Conservation (phyloP, 2,797 vertebrate genomes). For the Sparus aurata region DNA sequence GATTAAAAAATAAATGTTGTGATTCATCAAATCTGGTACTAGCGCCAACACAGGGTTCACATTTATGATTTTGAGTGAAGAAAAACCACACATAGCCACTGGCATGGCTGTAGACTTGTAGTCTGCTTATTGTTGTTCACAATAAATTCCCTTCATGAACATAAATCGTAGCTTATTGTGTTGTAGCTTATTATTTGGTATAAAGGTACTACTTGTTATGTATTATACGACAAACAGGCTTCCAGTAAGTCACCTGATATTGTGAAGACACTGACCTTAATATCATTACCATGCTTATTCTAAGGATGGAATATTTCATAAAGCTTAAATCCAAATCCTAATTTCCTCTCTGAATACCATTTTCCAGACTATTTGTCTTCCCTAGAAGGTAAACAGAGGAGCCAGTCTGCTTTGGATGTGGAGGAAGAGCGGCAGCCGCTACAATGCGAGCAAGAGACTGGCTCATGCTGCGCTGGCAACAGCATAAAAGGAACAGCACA, state of each 20-base stretch:
- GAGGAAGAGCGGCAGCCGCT: slow-evolving; percentile 31
- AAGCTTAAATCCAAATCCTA: slow-evolving; percentile 12
- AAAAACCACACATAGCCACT: background rate
- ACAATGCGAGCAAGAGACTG: slow-evolving; percentile 16
- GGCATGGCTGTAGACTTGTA: background rate
- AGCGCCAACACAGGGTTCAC: background rate
- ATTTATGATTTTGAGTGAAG: background rate
- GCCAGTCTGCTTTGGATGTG: slow-evolving; percentile 25
- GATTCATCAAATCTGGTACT: no score
- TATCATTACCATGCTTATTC: slow-evolving; percentile 1
- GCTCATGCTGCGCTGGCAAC: slow-evolving; percentile 37
- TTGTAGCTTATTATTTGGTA: background rate
- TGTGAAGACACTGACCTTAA: background rate
- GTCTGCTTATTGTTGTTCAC: background rate
- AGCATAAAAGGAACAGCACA: slow-evolving; percentile 37
- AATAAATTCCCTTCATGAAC: background rate
- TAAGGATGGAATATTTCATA: slow-evolving; percentile 7
- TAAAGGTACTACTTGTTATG: background rate
- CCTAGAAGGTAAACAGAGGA: slow-evolving; percentile 24
- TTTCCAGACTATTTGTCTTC: slow-evolving; percentile 11
- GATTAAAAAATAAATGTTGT: background rate
- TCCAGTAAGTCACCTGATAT: background rate
- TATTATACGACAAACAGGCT: background rate
- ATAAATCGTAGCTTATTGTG: background rate
- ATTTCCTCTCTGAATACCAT: slow-evolving; percentile 17